phyloP scores from a whole-genome alignment of 2,113 vertebrate species.

The Orcinus orca region DNA sequence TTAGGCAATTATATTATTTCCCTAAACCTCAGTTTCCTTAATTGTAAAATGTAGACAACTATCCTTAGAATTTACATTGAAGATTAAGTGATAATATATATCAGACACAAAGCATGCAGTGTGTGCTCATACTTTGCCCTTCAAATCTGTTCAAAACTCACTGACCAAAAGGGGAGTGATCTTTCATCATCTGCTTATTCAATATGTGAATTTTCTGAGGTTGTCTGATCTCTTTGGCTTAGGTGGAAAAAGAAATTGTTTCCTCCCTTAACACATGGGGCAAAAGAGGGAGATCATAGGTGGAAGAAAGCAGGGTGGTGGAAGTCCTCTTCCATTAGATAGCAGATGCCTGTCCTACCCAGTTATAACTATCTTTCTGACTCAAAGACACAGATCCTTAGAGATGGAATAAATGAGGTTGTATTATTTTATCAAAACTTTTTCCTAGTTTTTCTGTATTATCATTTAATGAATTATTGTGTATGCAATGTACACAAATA shows the following conservation, averaged over 20 bases:
- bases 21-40: background rate
- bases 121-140: background rate
- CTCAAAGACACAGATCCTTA: background rate
- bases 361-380: background rate
- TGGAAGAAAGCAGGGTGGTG: background rate
- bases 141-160: background rate
- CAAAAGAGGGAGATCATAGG: background rate
- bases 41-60: background rate
- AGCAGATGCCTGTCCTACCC: background rate
- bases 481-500: background rate
- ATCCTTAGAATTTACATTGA: background rate
- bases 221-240: background rate
- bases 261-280: fast-evolving
- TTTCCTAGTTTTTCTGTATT: background rate
- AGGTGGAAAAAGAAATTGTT: background rate
- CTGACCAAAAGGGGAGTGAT: background rate
- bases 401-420: background rate
- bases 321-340: fast-evolving
- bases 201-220: background rate
- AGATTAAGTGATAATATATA: background rate
- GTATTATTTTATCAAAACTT: background rate
- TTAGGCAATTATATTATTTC: background rate
- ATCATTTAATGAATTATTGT: background rate
- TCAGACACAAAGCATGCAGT: background rate
- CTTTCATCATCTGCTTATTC: background rate